These are phyloP conservation scores for Amphipyra berbera DNA, from an alignment of 2,888 invertebrate genomes.

Conservation along the genomic window DNA sequence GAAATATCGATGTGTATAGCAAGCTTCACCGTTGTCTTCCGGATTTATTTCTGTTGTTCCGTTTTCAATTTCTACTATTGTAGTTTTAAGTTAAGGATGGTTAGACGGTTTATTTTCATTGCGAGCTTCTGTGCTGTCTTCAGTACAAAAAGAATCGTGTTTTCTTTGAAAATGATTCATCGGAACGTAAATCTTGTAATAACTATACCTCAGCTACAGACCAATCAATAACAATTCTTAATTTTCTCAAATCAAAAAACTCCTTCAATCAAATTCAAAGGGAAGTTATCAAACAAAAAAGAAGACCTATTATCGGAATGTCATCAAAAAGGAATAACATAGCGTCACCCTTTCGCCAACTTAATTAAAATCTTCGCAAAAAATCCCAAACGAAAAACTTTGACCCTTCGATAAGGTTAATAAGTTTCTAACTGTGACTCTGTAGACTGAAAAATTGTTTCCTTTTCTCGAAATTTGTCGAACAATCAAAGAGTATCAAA, in stretches of 20 bases:
- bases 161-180: neutral
- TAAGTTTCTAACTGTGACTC: conserved; percentile 52
- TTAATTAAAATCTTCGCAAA: conserved; percentile 80
- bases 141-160: too few relatives aligned
- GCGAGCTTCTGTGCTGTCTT: neutral
- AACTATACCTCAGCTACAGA: conserved; percentile 1
- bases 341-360: conserved; percentile 80
- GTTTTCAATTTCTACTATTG: conserved; percentile 49
- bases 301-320: conserved; percentile 84
- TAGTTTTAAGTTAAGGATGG: conserved; percentile 32
- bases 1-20: conserved; percentile 53
- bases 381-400: conserved; percentile 46
- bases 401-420: conserved; percentile 56
- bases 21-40: conserved; percentile 46
- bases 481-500: conserved; percentile 54
- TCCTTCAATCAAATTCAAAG: conserved; percentile 75
- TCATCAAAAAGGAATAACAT: conserved; percentile 87
- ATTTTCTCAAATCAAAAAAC: conserved; percentile 43
- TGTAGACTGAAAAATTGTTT: conserved; percentile 49
- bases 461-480: conserved; percentile 50
- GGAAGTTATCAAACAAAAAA: conserved; percentile 69
- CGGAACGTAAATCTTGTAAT: neutral
- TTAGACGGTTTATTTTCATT: conserved; percentile 7
- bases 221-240: conserved; percentile 42
- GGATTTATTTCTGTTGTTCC: conserved; percentile 47